Evolutionary conservation across 1,140 invertebrate species (phyloP), one percentile per base, ranked within the genome.

Genomic region (Scaptomyza graminum): DNA sequence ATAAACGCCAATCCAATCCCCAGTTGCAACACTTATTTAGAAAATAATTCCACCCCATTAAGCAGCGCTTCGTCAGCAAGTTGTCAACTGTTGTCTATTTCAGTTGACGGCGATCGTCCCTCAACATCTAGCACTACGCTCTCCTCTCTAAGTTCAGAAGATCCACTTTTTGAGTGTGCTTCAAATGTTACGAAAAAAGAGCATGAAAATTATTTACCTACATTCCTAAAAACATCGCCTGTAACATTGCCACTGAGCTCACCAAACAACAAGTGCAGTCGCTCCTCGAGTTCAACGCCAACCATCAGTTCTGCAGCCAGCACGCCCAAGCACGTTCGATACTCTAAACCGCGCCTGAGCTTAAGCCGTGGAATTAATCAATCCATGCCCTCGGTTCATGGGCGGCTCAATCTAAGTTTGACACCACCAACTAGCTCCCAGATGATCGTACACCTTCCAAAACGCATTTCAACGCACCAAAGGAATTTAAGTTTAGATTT

Each of bases 401-500:
- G 94, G 37, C 93, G 94, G 51, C 92, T 94, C 52, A 91, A 89
- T 74, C 63, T 90, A 6, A 90, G 81, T 61, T 56, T 90, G 34
- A 67, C 74, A 16, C 66, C 74, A 22, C 37, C 8, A 31, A 47
- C 28, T 2, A 62, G 51, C 8, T 93, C 49, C 5, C 43, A 57
- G 13, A 59, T 56, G 11, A 49, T 22, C n/a, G 67, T 63, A 72
- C 85, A 92, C 70, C 92, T 92, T 67, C 93, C 92, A 51, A 94
- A 94, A 79, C 93, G 94, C 83, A 92, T 95, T 80, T 94, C 94
- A 74, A 95, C 94, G 72, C 95, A 96, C 92, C 95, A 96, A 92
- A 93, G 95, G 81, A 96, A 96, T 92, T 93, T 95, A 72, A 96
- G 95, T 85, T 92, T 96, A 68, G 95, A 96, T 91, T 96, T 95